Evolutionary conservation across 2,888 invertebrate species (phyloP), one percentile per base, ranked within the genome.

Genomic region (Volucella inflata): DNA sequence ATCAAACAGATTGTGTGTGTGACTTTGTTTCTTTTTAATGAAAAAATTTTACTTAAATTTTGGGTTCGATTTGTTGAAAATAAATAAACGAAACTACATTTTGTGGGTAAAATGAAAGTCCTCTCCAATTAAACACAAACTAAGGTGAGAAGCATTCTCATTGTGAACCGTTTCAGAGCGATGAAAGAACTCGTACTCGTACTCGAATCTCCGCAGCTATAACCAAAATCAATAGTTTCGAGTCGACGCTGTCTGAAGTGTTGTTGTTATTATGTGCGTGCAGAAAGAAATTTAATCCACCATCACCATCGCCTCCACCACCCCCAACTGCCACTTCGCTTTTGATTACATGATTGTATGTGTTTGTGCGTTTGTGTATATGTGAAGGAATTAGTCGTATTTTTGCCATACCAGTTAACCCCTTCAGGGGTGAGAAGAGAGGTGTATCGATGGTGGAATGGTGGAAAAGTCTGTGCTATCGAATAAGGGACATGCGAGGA

Each of bases 221-320:
- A 71, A 79, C 59, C 46, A 76, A 85, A 85, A 85, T 85, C 85
- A 38, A 85, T 85, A 62, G 14, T 81, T 81, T 85, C 81, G 85
- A 85, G 76, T 85, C 85, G 85, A 81, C 85, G 76, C 85, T 46
- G 71, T 85, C 50, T 55, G 72, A 48, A 68, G 40, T 81, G 76
- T 77, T 81, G 81, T 85, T 85, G 76, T 85, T 85, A 77, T 85
- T 81, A 60, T 48, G 16, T 72, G 71, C 65, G 65, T 76, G 59
- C 40, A 17, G 53, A 60, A 60, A 51, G 30, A 30, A 30, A 30
- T 30, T 30, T 6, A 30, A 30, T 6, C 30, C 6, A 30, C 30
- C 30, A 30, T 30, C 6, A 30, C 30, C 30, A 30, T 30, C 46
- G 44, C 50, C 57, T 30, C 30, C 16, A 59, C 67, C 50, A 68